Conservation (phyloP, 2,797 vertebrate genomes). For the Pseudomugil tenellus region DNA sequence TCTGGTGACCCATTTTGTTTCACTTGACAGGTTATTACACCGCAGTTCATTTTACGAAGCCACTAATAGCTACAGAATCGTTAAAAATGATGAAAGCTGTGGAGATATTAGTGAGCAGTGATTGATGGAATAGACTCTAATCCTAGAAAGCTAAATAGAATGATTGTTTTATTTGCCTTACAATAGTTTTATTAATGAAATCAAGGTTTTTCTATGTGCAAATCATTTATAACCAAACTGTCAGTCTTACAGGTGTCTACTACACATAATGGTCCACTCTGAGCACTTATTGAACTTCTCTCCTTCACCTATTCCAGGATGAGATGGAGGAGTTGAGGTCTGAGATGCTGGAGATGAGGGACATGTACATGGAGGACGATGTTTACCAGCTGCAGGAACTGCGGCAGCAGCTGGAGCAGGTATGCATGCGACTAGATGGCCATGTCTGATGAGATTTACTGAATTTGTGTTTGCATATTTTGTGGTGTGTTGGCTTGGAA, state of each 20-base stretch:
- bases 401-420: conserved; percentile 94
- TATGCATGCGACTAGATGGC: conserved; percentile 7
- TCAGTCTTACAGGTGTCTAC: background rate
- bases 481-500: background rate
- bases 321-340: conserved; percentile 97
- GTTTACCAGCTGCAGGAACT: conserved; percentile 98
- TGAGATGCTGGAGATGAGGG: conserved; percentile 99
- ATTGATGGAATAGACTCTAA: conserved; percentile 15
- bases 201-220: conserved; percentile 6
- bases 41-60: conserved; percentile 20
- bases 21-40: conserved; percentile 21
- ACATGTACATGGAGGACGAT: conserved; percentile 98
- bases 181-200: conserved; percentile 11
- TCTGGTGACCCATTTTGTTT: conserved; percentile 30
- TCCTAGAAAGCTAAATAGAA: conserved; percentile 16
- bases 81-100: conserved; percentile 23
- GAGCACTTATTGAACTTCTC: background rate
- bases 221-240: conserved; percentile 5
- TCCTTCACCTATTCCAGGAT: conserved; percentile 80
- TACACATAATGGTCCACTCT: background rate
- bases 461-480: background rate
- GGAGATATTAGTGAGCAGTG: background rate
- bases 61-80: conserved; percentile 28
- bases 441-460: background rate
- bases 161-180: conserved; percentile 20